Evolutionary conservation across 53 echinoderm and acorn worm species (phyloP), one percentile per base, ranked within the genome.

Genomic region (Paracentrotus lividus): DNA sequence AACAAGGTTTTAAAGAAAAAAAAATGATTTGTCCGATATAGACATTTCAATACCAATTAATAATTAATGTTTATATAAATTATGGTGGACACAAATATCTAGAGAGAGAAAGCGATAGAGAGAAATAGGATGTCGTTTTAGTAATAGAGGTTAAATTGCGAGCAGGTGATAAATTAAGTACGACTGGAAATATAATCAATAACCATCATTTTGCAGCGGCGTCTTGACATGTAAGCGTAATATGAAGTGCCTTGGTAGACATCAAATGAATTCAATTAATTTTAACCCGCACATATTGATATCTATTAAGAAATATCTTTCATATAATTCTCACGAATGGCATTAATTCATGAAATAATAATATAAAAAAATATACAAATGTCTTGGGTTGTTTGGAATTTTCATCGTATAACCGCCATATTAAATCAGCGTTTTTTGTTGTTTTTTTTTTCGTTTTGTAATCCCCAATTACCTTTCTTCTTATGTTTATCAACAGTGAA

Each of bases 91-190:
- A 13, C 13, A 75, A 29, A 34, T 21, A 44, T 40, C 15, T 18
- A 44, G 20, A 18, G 7, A 57, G 14, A 34, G 26, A 49, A 13
- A 49, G 27, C 8, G 10, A 31, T n/a, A 26, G n/a, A 26, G 49
- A 7, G 36, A n/a, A 4, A 15, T 12, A 38, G 15, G 69, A 20
- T 24, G 32, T 44, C 8, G 26, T 43, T 24, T 42, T 24, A 78
- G 44, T 26, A 69, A 78, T 42, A 14, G 16, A 78, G 44, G 44
- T 78, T 78, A 47, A 78, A 78, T 78, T 24, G 78, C 45, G n/a
- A 3, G 78, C 78, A 78, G 78, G 78, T 78, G 78, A 78, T 42
- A 18, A 78, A 44, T 78, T 78, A 78, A 78, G 78, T 45, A 78
- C 44, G 8, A n/a, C n/a, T 10, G 78, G 43, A 78, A 47, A 78